phyloP scores from a whole-genome alignment of 2,113 vertebrate species.

The Anguilla rostrata region DNA sequence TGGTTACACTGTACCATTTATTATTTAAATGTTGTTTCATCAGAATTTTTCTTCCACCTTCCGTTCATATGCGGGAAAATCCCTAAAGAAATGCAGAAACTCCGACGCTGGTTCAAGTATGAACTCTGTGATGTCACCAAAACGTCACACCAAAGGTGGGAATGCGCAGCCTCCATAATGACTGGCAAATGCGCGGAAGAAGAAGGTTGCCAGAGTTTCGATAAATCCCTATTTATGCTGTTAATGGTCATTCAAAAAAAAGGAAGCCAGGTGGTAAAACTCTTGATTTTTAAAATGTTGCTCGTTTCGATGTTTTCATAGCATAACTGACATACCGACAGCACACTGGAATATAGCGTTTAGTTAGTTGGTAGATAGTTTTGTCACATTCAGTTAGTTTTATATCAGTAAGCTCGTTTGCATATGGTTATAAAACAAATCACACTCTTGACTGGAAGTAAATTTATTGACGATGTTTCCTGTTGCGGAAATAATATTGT shows the following conservation, averaged over 20 bases:
- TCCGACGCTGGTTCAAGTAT: not conserved
- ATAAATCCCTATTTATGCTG: not conserved
- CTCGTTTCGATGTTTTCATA: not conserved
- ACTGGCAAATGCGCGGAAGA: slow-evolving; percentile 1
- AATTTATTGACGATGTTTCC: too few relatives aligned
- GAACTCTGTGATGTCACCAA: not conserved
- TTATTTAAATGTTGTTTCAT: too few relatives aligned
- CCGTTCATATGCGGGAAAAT: not conserved
- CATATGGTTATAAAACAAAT: too few relatives aligned
- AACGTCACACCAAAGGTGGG: not conserved
- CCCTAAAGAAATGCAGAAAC: not conserved
- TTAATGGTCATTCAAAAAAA: not conserved
- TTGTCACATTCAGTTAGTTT: too few relatives aligned
- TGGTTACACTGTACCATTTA: too few relatives aligned
- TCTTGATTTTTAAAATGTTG: too few relatives aligned
- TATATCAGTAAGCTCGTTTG: too few relatives aligned
- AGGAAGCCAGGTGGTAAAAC: not conserved
- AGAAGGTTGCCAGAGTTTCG: not conserved
- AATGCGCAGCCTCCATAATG: not conserved
- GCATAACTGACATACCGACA: too few relatives aligned
- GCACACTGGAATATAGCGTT: too few relatives aligned
- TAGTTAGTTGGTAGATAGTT: too few relatives aligned
- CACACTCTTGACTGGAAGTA: too few relatives aligned
- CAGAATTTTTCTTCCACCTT: not conserved
- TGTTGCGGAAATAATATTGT: too few relatives aligned